Evolutionary conservation across 2,113 vertebrate species (phyloP), one percentile per base, ranked within the genome.

Genomic region (Scopus umbretta): DNA sequence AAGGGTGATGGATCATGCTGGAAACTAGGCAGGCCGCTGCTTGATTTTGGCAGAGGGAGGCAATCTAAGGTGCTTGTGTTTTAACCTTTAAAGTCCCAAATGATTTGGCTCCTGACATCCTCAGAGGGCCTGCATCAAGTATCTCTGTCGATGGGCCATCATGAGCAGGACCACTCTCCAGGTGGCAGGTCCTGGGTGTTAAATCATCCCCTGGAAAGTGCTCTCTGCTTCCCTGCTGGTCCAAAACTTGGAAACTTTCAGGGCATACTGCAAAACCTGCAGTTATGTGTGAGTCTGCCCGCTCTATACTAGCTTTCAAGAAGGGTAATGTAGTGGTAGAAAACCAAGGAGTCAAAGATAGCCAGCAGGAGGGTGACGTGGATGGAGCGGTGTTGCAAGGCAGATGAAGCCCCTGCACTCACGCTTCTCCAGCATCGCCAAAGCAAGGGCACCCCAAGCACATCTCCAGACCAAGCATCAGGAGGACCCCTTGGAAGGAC

Each of bases 361-460:
- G 47, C 7, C 8, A 23, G 47, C 32, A 38, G 52, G 21, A 87
- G 38, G 32, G n/a, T 16, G 9, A 45, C 3, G 1, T 21, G 67
- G n/a, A 6, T 42, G 58, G 49, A 76, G 19, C 0, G 1, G 0
- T 10, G 14, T 10, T 40, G 45, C 59, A 53, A 66, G 34, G 34
- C 20, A 59, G n/a, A 47, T 1, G 7, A 66, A 18, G 23, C 14
- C 29, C 38, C 18, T 5, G 1, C 36, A 20, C 25, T 49, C 18
- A 25, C 11, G 15, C n/a, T 80, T 92, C 43, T 59, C 32, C 58
- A 68, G 18, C 34, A 67, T 27, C 0, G 0, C 52, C 34, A 70
- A n/a, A 52, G 3, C 29, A 40, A 58, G 38, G 34, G 21, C 36
- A 59, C 7, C 11, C 26, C 45, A 52, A 47, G 20, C 17, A 10